These are phyloP conservation scores for Ochropacha duplaris DNA, from an alignment of 2,888 invertebrate genomes.

Conservation along the genomic window DNA sequence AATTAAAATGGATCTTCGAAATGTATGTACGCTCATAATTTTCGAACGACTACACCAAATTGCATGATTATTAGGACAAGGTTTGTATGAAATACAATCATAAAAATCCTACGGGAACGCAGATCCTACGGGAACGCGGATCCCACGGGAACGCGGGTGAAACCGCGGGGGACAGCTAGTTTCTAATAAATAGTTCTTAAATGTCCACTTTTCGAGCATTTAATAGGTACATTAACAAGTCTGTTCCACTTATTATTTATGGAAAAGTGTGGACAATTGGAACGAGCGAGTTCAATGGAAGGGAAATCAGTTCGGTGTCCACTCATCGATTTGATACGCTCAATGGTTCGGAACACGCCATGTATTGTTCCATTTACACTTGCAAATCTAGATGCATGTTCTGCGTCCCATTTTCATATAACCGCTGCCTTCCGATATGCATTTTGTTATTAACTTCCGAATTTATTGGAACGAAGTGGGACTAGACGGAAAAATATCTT, in stretches of 20 bases:
- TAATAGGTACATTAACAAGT: background rate
- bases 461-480: no score
- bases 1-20: no score
- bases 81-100: no score
- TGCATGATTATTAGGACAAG: no score
- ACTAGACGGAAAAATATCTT: no score
- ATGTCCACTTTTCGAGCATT: background rate
- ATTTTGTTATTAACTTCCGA: constrained; percentile 10
- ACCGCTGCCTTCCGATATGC: constrained; percentile 5
- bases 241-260: constrained; percentile 24
- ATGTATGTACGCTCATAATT: no score
- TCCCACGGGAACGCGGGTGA: no score
- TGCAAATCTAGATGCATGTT: constrained; percentile 41
- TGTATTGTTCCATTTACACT: constrained; percentile 66
- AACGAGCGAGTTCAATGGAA: constrained; percentile 46
- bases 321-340: constrained; percentile 54
- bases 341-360: constrained; percentile 60
- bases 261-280: constrained; percentile 18
- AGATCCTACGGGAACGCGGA: no score
- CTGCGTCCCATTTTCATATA: constrained; percentile 1
- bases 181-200: background rate
- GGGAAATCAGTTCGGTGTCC: constrained; percentile 60
- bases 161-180: no score
- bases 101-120: no score
- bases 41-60: no score